A percentile compares a stretch with the other conserved stretches of the same genome.
phyloP scores from a whole-genome alignment of 2,797 vertebrate species.

The Ctenopoma kingsleyae region DNA sequence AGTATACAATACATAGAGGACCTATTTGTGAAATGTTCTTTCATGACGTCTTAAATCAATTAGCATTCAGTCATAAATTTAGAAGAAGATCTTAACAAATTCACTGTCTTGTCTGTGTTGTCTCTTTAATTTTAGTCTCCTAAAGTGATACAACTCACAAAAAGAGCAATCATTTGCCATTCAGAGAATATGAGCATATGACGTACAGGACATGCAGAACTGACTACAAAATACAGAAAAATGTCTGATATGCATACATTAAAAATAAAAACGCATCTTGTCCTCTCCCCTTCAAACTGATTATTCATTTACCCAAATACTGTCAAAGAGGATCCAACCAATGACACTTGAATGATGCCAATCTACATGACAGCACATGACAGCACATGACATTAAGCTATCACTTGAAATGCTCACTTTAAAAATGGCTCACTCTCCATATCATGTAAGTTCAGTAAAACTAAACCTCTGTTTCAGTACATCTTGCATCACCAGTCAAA shows the following conservation, averaged over 20 bases:
- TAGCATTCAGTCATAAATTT: slow-evolving; percentile 6
- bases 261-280: not conserved
- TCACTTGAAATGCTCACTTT: slow-evolving; percentile 19
- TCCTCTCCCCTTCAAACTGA: not conserved
- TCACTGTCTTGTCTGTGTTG: not conserved
- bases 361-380: not conserved
- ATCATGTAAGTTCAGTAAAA: slow-evolving; percentile 19
- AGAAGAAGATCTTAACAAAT: slow-evolving; percentile 15
- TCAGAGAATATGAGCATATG: slow-evolving; percentile 5
- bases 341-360: not conserved
- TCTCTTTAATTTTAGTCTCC: not conserved
- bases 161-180: not conserved
- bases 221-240: slow-evolving; percentile 25
- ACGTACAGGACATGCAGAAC: slow-evolving; percentile 14
- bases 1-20: slow-evolving; percentile 7
- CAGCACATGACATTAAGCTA: slow-evolving; percentile 31
- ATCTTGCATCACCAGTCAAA: slow-evolving; percentile 25
- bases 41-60: slow-evolving; percentile 2
- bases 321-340: not conserved
- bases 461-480: slow-evolving; percentile 7
- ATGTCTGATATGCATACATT: slow-evolving; percentile 16
- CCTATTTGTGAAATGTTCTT: slow-evolving; percentile 1
- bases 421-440: slow-evolving; percentile 41
- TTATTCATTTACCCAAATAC: not conserved
- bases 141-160: slow-evolving; percentile 24